Conservation (phyloP, 2,888 invertebrate species). For the Tipula unca region DNA sequence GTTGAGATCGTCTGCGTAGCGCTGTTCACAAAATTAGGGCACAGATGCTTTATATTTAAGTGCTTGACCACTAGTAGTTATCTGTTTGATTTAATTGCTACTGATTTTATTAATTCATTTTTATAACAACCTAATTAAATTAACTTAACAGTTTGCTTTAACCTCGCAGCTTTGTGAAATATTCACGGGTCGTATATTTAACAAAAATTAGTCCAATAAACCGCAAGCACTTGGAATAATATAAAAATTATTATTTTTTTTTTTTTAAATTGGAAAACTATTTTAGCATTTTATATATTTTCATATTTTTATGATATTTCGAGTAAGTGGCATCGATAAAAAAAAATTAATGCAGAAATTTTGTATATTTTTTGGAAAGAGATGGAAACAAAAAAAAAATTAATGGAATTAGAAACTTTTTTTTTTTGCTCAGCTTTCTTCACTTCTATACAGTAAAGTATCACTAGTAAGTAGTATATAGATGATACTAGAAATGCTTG, state of each 20-base stretch:
- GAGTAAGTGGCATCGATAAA: neutral
- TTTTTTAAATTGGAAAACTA: neutral
- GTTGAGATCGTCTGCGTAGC: too few species aligned
- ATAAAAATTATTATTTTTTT: neutral
- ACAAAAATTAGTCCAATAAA: neutral
- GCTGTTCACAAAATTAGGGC: too few species aligned
- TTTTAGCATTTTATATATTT: neutral
- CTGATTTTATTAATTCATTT: too few species aligned
- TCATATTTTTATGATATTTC: neutral
- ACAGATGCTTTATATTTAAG: too few species aligned
- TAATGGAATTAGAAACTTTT: neutral
- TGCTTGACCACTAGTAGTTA: too few species aligned
- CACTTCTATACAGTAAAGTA: neutral
- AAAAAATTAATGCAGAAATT: conserved; percentile 2
- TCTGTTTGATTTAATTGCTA: too few species aligned
- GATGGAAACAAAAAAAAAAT: neutral
- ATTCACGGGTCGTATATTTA: neutral
- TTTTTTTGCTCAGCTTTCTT: neutral
- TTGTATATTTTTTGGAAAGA: neutral
- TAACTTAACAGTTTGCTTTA: too few species aligned
- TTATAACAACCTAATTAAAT: too few species aligned
- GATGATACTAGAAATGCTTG: neutral
- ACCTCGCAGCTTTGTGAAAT: too few species aligned
- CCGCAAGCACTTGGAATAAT: neutral
- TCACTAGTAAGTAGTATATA: neutral